phyloP scores from a whole-genome alignment of 2,888 invertebrate species.

The Meloe dianella region DNA sequence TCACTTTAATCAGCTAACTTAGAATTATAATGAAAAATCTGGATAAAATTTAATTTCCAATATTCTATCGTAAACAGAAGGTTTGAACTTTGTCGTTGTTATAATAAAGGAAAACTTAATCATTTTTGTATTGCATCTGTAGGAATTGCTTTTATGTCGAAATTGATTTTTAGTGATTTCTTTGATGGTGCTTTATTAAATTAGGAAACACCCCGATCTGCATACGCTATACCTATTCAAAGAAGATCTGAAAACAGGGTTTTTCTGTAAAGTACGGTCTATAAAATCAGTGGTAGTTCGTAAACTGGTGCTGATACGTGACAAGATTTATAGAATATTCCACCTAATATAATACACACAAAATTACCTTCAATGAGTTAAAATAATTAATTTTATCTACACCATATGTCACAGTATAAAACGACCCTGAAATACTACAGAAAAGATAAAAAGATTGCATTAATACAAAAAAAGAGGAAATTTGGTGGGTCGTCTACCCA shows the following conservation, averaged over 20 bases:
- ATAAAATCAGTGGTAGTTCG: no score
- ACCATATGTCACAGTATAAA: no score
- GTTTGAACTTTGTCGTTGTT: conserved; percentile 30
- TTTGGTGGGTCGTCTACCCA: no score
- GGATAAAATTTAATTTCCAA: conserved; percentile 33
- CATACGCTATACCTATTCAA: neutral
- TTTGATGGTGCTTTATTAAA: conserved; percentile 25
- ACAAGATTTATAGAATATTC: neutral
- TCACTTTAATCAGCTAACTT: conserved; percentile 32
- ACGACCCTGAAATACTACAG: no score
- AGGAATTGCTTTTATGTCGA: conserved; percentile 21
- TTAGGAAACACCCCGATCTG: conserved; percentile 16
- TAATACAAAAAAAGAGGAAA: no score
- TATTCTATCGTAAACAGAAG: conserved; percentile 28
- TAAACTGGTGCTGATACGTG: no score
- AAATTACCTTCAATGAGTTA: no score
- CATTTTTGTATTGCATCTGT: conserved; percentile 23
- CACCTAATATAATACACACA: neutral
- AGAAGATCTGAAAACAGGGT: neutral
- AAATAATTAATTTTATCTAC: no score
- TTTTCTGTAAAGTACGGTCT: no score
- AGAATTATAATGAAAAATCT: conserved; percentile 33
- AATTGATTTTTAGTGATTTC: conserved; percentile 24
- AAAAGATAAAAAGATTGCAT: no score
- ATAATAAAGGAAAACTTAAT: conserved; percentile 30